A percentile compares a stretch with the other conserved stretches of the same genome.
phyloP scores from a whole-genome alignment of 2,797 vertebrate genomes.

The Echiichthys vipera region DNA sequence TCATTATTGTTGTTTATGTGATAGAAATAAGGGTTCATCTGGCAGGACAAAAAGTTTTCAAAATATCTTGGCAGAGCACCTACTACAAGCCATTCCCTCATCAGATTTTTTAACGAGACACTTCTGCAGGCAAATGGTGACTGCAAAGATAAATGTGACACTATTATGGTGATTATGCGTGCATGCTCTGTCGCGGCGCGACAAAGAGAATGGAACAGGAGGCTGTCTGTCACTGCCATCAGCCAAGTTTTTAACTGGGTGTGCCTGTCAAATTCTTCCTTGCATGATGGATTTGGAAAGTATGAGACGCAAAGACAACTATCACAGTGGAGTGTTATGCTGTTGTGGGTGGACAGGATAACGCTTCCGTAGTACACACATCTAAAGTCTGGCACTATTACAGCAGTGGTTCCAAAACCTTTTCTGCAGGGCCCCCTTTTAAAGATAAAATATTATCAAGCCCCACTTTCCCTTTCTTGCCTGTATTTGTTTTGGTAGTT shows the following conservation, averaged over 20 bases:
- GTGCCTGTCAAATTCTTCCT: slow-evolving; percentile 48
- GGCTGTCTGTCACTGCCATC: slow-evolving; percentile 12
- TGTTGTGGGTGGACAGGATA: neutral
- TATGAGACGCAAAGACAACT: slow-evolving; percentile 14
- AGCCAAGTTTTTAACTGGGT: slow-evolving; percentile 28
- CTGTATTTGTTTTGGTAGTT: no score
- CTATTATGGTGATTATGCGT: neutral
- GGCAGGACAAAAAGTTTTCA: neutral
- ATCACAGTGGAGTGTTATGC: neutral
- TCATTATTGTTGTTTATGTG: neutral
- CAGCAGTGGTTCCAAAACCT: no score
- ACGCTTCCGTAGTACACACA: neutral
- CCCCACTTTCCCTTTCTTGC: no score
- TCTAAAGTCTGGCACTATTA: neutral
- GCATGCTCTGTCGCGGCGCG: neutral
- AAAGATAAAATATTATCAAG: no score
- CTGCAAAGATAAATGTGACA: slow-evolving; percentile 5
- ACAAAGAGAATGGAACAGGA: neutral
- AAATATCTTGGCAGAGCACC: neutral
- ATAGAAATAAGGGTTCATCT: neutral
- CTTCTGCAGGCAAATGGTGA: neutral
- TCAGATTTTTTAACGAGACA: neutral
- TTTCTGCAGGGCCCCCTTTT: no score
- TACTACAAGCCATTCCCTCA: neutral
- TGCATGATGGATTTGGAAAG: slow-evolving; percentile 4